A percentile compares a stretch with the other conserved stretches of the same genome.
These are phyloP conservation scores for Anomalospiza imberbis DNA, from an alignment of 2,797 vertebrate genomes.

Conservation along the genomic window DNA sequence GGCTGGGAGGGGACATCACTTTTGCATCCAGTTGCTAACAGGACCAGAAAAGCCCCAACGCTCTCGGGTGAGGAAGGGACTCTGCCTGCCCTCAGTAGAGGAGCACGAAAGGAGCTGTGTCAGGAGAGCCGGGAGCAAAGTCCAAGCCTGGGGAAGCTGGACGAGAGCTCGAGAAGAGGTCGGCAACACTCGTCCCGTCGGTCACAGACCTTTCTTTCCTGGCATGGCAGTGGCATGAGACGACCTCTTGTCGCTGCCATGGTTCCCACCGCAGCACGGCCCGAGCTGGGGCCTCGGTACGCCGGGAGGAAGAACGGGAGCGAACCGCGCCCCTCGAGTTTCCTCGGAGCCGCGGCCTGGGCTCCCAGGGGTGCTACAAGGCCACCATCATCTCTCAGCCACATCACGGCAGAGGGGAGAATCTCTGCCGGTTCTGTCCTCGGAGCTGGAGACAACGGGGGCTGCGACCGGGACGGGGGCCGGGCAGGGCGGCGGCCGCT, in stretches of 20 bases:
- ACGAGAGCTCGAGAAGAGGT: neutral
- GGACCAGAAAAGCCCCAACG: neutral
- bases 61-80: neutral
- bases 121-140: neutral
- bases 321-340: neutral
- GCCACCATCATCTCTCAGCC: neutral
- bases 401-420: neutral
- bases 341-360: neutral
- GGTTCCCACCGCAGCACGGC: neutral
- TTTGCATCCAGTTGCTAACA: neutral
- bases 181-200: neutral
- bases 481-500: neutral
- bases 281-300: neutral
- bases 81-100: neutral
- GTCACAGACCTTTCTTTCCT: neutral
- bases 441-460: neutral
- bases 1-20: neutral
- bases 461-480: neutral
- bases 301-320: neutral
- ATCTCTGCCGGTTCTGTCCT: rapidly evolving
- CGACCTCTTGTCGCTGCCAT: neutral
- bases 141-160: neutral
- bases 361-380: neutral
- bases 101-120: neutral
- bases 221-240: neutral